Base-by-base conservation (phyloP, 2,113 vertebrate species). In the Microtus ochrogaster region DNA sequence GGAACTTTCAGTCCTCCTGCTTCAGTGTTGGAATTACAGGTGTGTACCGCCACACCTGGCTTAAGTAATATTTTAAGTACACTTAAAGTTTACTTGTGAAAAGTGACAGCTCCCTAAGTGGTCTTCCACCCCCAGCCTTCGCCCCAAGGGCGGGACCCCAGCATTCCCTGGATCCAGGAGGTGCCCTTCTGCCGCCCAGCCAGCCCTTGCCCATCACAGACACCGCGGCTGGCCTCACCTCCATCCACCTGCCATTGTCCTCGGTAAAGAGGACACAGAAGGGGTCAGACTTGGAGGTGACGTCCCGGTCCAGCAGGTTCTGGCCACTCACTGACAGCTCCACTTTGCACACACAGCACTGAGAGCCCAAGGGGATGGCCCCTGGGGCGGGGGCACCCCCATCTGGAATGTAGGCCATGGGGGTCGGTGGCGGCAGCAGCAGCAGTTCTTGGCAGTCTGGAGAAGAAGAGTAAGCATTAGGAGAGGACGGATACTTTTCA, bases 221-320 rank as follows among this genome's bases (percentile, higher is more conserved):
- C 0, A 0, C 52, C 26, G 30, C 0, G 3, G n/a, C 28, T 82
- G 77, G 52, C 47, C 98, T 98, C 98, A 99, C 99, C 99, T 99
- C 99, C 83, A 98, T 98, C 99, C 99, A 99, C 97, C 99, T 99
- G 92, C 99, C 99, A 0, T 99, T 98, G 92, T 99, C 98, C 96
- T 99, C 99, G 72, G 99, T 98, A 97, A 99, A 99, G 92, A 99
- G 99, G 93, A 99, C 99, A 0, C 99, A 99, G 98, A 99, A 99
- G 0, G 99, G 99, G 97, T 99, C 99, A 0, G 99, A 99, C 98
- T 99, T 99, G 97, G 99, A 99, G 73, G 99, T 99, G 94, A 99
- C 99, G 13, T 99, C 99, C 65, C 99, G 98, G 97, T 99, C 99
- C 96, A 99, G 99, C 66, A 99, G 99, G 97, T 97, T 99, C 70